phyloP scores from a whole-genome alignment of 1,140 invertebrate species.

The Berghia stephanieae region DNA sequence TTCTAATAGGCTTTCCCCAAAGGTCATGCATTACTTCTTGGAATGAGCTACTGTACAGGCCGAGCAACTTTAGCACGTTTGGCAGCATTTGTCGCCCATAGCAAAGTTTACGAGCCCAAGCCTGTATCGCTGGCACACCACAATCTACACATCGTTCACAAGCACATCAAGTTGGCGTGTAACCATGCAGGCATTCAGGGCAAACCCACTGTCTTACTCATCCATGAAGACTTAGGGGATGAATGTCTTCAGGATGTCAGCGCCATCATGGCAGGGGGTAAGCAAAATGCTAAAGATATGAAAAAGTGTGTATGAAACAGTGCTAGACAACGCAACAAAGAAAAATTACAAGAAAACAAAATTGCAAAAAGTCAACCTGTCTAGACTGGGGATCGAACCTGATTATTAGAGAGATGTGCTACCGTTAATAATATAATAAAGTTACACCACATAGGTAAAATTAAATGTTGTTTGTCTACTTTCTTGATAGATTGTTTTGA shows the following conservation, averaged over 20 bases:
- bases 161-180: conserved; percentile 60
- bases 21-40: conserved; percentile 62
- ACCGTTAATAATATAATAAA: too few relatives aligned
- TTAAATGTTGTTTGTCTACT: too few relatives aligned
- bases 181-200: conserved; percentile 57
- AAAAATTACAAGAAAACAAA: too few relatives aligned
- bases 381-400: too few relatives aligned
- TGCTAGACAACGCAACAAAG: too few relatives aligned
- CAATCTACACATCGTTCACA: conserved; percentile 48
- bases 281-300: background rate
- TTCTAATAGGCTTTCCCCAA: conserved; percentile 57
- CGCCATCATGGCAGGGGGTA: conserved; percentile 61
- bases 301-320: too few relatives aligned
- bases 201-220: conserved; percentile 57
- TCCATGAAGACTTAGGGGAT: conserved; percentile 57
- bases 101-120: conserved; percentile 62
- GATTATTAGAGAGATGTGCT: too few relatives aligned
- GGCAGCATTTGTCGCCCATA: conserved; percentile 59
- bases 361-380: too few relatives aligned
- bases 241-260: conserved; percentile 54
- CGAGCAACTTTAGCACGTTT: conserved; percentile 59
- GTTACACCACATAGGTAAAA: too few relatives aligned
- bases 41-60: conserved; percentile 60
- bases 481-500: too few relatives aligned
- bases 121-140: conserved; percentile 46